Evolutionary conservation across 64 coral and sea anemone species (phyloP).

Genomic region (Stylophora pistillata): DNA sequence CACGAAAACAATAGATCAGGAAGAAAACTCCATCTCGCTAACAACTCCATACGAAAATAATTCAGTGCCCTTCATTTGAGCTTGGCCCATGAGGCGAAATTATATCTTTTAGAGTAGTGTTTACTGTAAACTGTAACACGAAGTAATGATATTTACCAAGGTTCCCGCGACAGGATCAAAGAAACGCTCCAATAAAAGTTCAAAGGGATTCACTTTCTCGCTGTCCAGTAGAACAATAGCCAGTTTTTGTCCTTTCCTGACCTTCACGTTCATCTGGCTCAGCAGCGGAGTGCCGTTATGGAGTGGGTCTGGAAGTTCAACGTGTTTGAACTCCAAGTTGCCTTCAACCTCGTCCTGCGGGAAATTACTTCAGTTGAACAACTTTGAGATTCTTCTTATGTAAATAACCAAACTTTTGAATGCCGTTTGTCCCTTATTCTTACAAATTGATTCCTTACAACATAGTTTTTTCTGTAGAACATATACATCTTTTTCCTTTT

Average conservation of each 20-base stretch:
- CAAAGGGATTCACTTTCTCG: conserved; percentile 63
- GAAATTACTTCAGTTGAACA: not conserved
- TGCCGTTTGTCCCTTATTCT: too few species aligned
- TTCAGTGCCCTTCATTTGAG: too few species aligned
- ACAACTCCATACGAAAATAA: too few species aligned
- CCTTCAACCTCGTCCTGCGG: conserved; percentile 57
- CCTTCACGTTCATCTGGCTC: conserved; percentile 50
- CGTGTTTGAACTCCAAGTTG: conserved; percentile 60
- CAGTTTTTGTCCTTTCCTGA: conserved; percentile 38
- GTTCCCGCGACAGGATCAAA: conserved; percentile 59
- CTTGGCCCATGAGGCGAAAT: too few species aligned
- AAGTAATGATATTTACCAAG: conserved; percentile 47
- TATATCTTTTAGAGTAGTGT: too few species aligned
- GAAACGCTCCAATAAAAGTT: conserved; percentile 76
- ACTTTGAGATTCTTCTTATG: not conserved
- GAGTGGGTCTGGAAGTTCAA: conserved; percentile 67
- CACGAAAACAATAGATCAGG: too few species aligned
- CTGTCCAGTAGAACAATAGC: conserved; percentile 64
- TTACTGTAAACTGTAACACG: not conserved
- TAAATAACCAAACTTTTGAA: too few species aligned
- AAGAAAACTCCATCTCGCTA: too few species aligned
- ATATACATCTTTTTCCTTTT: too few species aligned
- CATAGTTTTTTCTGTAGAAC: too few species aligned
- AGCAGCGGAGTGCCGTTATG: conserved; percentile 37
- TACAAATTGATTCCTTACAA: too few species aligned